Base-by-base conservation (phyloP, 2,888 invertebrate species). In the Linhomoeus sp. region DNA sequence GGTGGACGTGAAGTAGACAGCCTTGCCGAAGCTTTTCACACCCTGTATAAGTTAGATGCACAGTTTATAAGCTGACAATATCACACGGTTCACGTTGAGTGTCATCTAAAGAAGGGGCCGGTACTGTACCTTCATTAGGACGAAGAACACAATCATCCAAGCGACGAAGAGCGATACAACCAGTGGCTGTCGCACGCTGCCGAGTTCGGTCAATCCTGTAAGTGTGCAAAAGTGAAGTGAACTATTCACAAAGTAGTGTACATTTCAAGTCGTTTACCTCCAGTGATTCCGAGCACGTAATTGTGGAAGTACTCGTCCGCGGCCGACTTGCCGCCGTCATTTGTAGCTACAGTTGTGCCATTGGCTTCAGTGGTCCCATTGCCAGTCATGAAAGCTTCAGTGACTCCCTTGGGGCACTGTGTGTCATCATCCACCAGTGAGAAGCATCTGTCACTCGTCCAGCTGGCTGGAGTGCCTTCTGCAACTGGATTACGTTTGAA, bases 281-380 rank as follows among this genome's bases (percentile, higher is more conserved):
- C 29, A 12, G 36, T 42, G 23, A 51, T 43, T 3, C 20, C 26
- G n/a, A 51, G 45, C 15, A 48, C 45, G 19, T 43, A 26, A 17
- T 42, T 35, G 45, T 51, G 51, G 37, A 51, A 51, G 44, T 33
- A 51, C n/a, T 51, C 49, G 25, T 51, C 51, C 14, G 51, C 51
- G 15, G 51, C 46, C 19, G 43, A 49, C 41, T 36, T 45, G 19
- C 24, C 5, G 5, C n/a, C 9, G 3, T 5, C 19, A 7, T 33
- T 23, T 3, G 3, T 24, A 9, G 14, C 22, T 22, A 19, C 19
- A 44, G 17, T n/a, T n/a, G n/a, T n/a, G n/a, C n/a, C n/a, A n/a
- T n/a, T n/a, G n/a, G n/a, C n/a, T n/a, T n/a, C n/a, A n/a, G n/a
- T n/a, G n/a, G n/a, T n/a, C n/a, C n/a, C n/a, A n/a, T n/a, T n/a